A percentile compares a stretch with the other conserved stretches of the same genome.
Conservation (phyloP, 2,113 vertebrate species). For the Indicator maculatus region DNA sequence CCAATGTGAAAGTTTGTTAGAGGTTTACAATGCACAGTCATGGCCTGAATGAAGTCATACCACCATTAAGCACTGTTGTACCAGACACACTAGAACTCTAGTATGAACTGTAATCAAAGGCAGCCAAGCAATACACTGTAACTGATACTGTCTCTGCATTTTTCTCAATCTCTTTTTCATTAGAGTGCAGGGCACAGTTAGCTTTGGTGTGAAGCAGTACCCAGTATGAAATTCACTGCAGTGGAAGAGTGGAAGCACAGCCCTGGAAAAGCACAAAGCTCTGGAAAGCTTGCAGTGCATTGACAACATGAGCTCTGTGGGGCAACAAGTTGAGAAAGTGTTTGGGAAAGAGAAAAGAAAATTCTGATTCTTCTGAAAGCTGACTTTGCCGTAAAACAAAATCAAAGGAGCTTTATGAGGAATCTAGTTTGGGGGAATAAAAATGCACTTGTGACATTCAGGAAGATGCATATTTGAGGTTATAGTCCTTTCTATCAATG, state of each 20-base stretch:
- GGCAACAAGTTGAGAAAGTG: neutral
- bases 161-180: neutral
- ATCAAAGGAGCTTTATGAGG: neutral
- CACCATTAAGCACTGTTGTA: neutral
- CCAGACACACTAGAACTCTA: neutral
- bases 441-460: neutral
- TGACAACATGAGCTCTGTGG: neutral
- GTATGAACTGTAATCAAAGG: neutral
- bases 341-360: neutral
- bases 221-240: neutral
- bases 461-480: neutral
- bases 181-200: neutral
- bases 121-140: neutral
- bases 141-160: neutral
- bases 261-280: neutral
- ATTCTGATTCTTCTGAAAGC: neutral
- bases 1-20: neutral
- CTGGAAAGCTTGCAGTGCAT: neutral
- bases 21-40: neutral
- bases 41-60: neutral
- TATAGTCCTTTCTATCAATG: neutral
- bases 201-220: neutral
- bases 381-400: neutral
- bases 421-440: neutral
- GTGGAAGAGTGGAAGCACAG: neutral